Base-by-base conservation (phyloP, 92 coral and sea anemone species). In the Parazoanthus atlanticus region DNA sequence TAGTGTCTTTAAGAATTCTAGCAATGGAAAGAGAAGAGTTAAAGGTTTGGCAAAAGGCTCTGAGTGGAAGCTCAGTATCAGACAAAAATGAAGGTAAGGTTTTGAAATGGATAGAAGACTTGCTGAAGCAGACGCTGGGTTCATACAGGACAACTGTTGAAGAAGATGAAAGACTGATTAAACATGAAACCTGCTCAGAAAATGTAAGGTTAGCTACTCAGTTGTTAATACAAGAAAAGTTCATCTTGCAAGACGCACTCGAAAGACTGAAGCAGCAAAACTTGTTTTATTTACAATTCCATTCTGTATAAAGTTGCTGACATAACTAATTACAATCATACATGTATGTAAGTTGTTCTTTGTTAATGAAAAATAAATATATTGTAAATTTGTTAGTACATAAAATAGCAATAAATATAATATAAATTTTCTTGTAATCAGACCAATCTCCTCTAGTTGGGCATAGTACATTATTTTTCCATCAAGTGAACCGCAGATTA, bases 151-250 rank as follows among this genome's bases (percentile, higher is more conserved):
- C 34, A 26, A 54, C 80, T 81, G 66, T 79, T 8, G 77, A 80
- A 40, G 84, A 86, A 49, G 73, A 81, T 67, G 72, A 15, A 29
- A 30, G 31, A 66, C 28, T 65, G n/a, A 29, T 21, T 26, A 17
- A 5, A 58, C 71, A 71, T 26, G 19, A 30, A 19, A n/a, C 28
- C 2, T 78, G 61, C 78, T 46, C 96, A 6, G 87, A 49, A 17
- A 96, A 91, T 75, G 77, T 85, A 85, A 77, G 85, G 67, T 69
- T 93, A 6, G 93, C 90, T 2, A 21, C 85, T 65, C 88, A 88
- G 74, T 88, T 96, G n/a, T 76, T 93, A 88, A 41, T 82, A 46
- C 93, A 93, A 79, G 97, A 96, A 79, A 95, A 54, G 36, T 76
- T 78, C 29, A 92, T 93, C 33, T 74, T 96, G 85, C 43, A 46